phyloP scores from a whole-genome alignment of 2,113 vertebrate genomes.

The Mustela lutreola region DNA sequence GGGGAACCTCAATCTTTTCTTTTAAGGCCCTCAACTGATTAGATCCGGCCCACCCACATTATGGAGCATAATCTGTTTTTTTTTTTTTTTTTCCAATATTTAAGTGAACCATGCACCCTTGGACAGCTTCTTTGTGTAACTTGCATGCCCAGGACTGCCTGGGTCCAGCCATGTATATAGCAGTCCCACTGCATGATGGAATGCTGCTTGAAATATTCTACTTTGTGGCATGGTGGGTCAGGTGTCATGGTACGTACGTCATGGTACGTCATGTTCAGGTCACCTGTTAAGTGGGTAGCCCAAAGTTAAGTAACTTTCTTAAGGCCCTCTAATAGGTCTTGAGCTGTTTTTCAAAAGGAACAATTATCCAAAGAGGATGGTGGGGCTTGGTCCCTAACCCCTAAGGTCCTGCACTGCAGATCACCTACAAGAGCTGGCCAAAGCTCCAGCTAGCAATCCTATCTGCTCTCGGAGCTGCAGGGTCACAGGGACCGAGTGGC shows the following conservation, averaged over 20 bases:
- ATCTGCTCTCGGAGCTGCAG: not conserved
- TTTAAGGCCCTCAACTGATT: not conserved
- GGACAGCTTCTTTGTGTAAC: not conserved
- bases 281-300: not conserved
- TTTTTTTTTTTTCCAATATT: no score
- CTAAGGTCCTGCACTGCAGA: not conserved
- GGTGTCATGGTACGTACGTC: not conserved
- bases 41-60: not conserved
- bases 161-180: not conserved
- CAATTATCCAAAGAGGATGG: not conserved
- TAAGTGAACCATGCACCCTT: not conserved
- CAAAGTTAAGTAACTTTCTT: not conserved
- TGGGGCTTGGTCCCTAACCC: not conserved
- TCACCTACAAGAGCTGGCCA: not conserved
- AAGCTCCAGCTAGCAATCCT: not conserved
- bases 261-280: not conserved
- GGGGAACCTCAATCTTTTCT: not conserved
- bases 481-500: fast-evolving
- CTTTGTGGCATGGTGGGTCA: not conserved
- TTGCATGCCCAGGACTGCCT: not conserved
- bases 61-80: not conserved
- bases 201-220: not conserved
- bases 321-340: not conserved
- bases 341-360: not conserved
- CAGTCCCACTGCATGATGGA: not conserved